These are phyloP conservation scores for Hanleya hanleyi DNA, from an alignment of 2,888 invertebrate genomes.

Conservation along the genomic window DNA sequence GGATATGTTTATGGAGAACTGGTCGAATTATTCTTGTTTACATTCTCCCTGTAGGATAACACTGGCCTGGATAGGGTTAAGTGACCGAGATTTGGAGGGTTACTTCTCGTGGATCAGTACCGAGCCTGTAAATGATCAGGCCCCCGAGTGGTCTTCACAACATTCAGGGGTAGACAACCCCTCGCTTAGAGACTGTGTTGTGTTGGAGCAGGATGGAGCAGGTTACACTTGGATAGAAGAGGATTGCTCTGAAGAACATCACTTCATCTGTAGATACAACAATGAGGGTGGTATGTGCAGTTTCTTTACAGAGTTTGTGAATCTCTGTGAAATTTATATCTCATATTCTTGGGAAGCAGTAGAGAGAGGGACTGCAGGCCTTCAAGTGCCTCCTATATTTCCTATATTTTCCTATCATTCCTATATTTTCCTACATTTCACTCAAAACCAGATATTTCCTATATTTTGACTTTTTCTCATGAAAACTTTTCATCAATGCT, in stretches of 20 bases:
- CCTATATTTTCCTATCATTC: no score
- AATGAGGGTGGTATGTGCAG: background rate
- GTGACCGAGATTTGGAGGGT: background rate
- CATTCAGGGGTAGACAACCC: background rate
- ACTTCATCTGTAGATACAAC: background rate
- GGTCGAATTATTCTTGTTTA: no score
- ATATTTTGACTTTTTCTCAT: no score
- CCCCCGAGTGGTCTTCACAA: background rate
- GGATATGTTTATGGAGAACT: no score
- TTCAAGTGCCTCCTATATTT: no score
- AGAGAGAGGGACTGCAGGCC: no score
- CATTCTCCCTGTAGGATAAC: no score
- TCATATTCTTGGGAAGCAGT: no score
- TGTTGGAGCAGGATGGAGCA: background rate
- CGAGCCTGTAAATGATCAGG: background rate
- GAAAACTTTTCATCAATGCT: no score
- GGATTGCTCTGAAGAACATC: background rate
- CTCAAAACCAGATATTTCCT: no score
- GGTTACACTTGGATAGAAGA: background rate
- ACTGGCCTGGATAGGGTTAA: background rate
- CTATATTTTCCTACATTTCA: no score
- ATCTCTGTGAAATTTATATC: no score
- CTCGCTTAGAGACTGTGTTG: background rate
- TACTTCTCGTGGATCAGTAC: background rate
- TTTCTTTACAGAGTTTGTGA: background rate